Evolutionary conservation across 2,888 invertebrate genomes (phyloP), one percentile per base, ranked within the genome.

Genomic region (Xylocampa areola): DNA sequence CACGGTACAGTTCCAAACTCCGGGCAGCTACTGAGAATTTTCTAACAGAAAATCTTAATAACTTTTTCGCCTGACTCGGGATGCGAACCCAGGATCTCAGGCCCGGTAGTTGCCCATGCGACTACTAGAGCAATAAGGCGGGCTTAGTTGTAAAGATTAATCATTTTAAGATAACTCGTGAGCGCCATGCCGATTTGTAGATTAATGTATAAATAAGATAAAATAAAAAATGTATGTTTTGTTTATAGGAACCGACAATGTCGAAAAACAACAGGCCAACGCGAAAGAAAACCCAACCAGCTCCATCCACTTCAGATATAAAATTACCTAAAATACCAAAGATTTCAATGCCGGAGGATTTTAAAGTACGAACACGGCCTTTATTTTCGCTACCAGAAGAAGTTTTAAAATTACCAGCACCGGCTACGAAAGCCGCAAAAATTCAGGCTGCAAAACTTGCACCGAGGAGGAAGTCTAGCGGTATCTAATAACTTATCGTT

Each of bases 381-480:
- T 77, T 96, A 50, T 95, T 96, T 85, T 94, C 95, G 1, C 81
- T 96, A 45, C 96, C 96, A 0, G 95, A 95, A 40, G 94, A 96
- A 84, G 86, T 96, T 48, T 81, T 94, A 17, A 91, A 93, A 68
- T 85, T 95, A 58, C 93, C 94, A 21, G 84, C 90, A 25, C 86
- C 90, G 17, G 85, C 80, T 44, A 77, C 81, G 14, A 91, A 86
- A 75, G 87, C 90, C 14, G 86, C 87, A 4, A 67, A 68, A 68
- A 13, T 32, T 30, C 59, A 67, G 3, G 64, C 68, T 33, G 29
- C 58, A 6, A 68, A 68, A 53, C 37, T 48, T 16, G 55, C 50
- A 2, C 58, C 74, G 1, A 60, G 54, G 17, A 79, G 79, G 64
- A 85, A 75, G 65, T 90, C 92, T n/a, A 89, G 85, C 57, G 92